Base-by-base conservation (phyloP, 1,140 invertebrate species). In the Aplysia californica region DNA sequence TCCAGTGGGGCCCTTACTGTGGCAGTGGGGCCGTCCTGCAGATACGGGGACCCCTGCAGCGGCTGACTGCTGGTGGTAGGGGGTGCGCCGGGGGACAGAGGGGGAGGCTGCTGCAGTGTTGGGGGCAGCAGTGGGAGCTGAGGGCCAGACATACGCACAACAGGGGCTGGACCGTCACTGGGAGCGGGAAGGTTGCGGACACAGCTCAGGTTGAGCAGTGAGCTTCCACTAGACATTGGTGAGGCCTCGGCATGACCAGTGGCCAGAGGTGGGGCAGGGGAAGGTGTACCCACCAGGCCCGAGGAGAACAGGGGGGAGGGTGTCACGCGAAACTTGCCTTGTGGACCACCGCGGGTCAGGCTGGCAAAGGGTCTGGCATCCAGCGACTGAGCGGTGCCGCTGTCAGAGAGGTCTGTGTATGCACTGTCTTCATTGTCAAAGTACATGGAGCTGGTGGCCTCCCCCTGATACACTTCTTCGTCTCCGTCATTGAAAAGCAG, bases 371-470 rank as follows among this genome's bases (percentile, higher is more conserved):
- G 59, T 73, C 29, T 10, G 64, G 78, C 23, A 74, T 70, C 66
- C 26, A 39, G n/a, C n/a, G n/a, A n/a, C n/a, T n/a, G n/a, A n/a
- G n/a, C n/a, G n/a, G n/a, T n/a, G n/a, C n/a, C n/a, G n/a, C n/a
- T n/a, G n/a, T n/a, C n/a, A n/a, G n/a, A n/a, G 50, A 88, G 90
- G 66, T 94, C 91, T 1, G 92, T 91, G 83, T 94, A 94, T 75
- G 93, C 88, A 39, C 80, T 83, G 77, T 94, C 93, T 38, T 93
- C 89, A 77, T 93, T 93, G 72, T 86, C 84, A 65, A 84, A 89
- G 20, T 94, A 94, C 59, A 94, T 87, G 82, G 93, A 92, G 20
- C 93, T 85, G 44, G 92, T 93, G 80, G 93, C 93, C 77, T 93
- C 92, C 41, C 92, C 83, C 3, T 90, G 89, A 38, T 92, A 92